Percentiles rank a stretch among this genome's conserved stretches.
Conservation (phyloP, 1,140 invertebrate genomes). For the Musca vetustissima region DNA sequence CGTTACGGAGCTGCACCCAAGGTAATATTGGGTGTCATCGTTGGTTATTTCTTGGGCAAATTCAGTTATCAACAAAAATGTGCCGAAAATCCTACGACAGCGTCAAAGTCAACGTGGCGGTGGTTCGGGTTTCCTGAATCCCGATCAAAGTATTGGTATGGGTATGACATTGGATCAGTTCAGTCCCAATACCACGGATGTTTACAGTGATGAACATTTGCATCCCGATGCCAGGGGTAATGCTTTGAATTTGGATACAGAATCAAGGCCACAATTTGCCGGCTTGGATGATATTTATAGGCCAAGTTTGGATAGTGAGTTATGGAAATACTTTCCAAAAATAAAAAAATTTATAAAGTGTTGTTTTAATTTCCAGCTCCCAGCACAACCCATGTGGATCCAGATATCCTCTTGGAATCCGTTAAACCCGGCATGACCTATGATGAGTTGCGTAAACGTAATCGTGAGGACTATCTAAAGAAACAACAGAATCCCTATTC, state of each 20-base stretch:
- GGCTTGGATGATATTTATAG: slow-evolving; percentile 59
- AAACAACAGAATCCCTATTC: slow-evolving; percentile 46
- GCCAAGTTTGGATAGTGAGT: slow-evolving; percentile 57
- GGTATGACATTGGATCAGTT: slow-evolving; percentile 58
- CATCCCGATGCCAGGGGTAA: slow-evolving; percentile 35
- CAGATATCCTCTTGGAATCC: slow-evolving; percentile 41
- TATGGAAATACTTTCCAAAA: too few species aligned
- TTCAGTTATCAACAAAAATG: slow-evolving; percentile 73
- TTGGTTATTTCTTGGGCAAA: slow-evolving; percentile 77
- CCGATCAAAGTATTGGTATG: slow-evolving; percentile 56
- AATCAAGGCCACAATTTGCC: slow-evolving; percentile 49
- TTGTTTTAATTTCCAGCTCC: background rate
- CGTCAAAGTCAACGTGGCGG: slow-evolving; percentile 39
- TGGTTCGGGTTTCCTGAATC: slow-evolving; percentile 39
- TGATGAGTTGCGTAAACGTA: slow-evolving; percentile 62
- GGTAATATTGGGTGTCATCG: slow-evolving; percentile 62
- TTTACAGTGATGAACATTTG: slow-evolving; percentile 54
- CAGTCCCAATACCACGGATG: slow-evolving; percentile 44
- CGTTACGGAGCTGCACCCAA: slow-evolving; percentile 69
- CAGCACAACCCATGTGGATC: slow-evolving; percentile 33
- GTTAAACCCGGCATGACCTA: slow-evolving; percentile 58
- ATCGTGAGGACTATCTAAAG: slow-evolving; percentile 62
- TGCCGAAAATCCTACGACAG: slow-evolving; percentile 59
- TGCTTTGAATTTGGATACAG: slow-evolving; percentile 56
- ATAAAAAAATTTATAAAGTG: too few species aligned